These are phyloP conservation scores for Camponotus pennsylvanicus DNA, from an alignment of 1,140 invertebrate genomes.

Conservation along the genomic window DNA sequence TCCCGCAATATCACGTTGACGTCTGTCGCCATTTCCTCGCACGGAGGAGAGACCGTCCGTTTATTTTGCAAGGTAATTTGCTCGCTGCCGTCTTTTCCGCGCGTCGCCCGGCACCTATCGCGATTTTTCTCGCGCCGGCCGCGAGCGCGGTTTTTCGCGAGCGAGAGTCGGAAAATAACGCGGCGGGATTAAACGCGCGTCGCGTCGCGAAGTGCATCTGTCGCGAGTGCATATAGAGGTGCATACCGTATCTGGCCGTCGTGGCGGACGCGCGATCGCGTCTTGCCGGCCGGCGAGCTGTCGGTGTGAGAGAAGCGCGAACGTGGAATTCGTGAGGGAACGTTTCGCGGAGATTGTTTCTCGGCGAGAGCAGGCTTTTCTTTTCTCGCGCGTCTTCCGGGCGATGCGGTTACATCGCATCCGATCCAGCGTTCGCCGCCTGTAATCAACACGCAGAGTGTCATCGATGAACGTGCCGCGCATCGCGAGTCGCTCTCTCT, in stretches of 20 bases:
- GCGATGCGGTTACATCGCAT: not conserved
- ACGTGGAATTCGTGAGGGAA: not conserved
- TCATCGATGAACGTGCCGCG: constrained; percentile 23
- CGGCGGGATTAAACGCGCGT: constrained; percentile 8
- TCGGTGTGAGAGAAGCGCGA: constrained; percentile 21
- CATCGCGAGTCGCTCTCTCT: not conserved
- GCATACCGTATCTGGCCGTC: constrained; percentile 62
- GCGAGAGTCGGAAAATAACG: constrained; percentile 30
- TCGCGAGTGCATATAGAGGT: constrained; percentile 69
- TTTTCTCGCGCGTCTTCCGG: no score
- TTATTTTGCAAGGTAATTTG: constrained; percentile 78
- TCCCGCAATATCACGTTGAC: constrained; percentile 91
- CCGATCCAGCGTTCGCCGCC: not conserved
- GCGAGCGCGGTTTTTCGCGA: not conserved
- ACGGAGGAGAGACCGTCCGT: constrained; percentile 75
- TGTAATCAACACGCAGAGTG: constrained; percentile 19
- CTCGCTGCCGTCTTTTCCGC: not conserved
- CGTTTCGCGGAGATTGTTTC: no score
- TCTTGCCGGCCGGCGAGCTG: constrained; percentile 73
- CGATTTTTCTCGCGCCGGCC: not conserved
- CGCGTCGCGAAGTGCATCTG: constrained; percentile 31
- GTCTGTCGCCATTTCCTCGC: constrained; percentile 91
- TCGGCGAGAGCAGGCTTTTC: no score
- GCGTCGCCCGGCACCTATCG: no score
- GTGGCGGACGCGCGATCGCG: constrained; percentile 59